Evolutionary conservation across 1,140 invertebrate species (phyloP), one percentile per base, ranked within the genome.

Genomic region (Camponotus floridanus): DNA sequence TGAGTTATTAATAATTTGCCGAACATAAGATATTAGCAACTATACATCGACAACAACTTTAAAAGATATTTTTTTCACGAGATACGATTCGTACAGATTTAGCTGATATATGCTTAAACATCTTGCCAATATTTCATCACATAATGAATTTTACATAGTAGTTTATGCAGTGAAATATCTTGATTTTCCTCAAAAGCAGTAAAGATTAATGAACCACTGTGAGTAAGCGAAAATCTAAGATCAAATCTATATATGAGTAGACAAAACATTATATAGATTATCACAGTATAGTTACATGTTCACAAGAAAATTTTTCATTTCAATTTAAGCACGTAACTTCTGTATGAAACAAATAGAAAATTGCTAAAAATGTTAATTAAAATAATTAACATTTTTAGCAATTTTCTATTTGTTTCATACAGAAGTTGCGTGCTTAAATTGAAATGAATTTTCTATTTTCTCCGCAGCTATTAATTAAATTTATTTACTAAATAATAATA

Each of bases 141-240:
- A 33, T 2, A 4, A 0, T 51, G 31, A 65, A 78, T 42, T 78
- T 78, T 64, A 48, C 11, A 65, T 9, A 26, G 1, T 21, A 13
- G 9, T 6, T 78, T 31, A 31, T 18, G 65, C 36, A 11, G 13
- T 31, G 18, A 64, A 42, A 62, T 62, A 39, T 2, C 15, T 36
- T 65, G 11, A 78, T 78, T 33, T 78, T 21, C 3, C 15, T 36
- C 1, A 5, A 57, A 39, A n/a, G 57, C 21, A 74, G n/a, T 18
- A 51, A 18, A 57, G 33, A 74, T 33, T 73, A 73, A 59, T 39
- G 62, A 74, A 57, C 33, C n/a, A n/a, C 21, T 39, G 21, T 15
- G 31, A 76, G 21, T 3, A 21, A 45, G 4, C 13, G 15, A 74
- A 21, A 74, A 74, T 26, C 11, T 74, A 39, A 74, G 21, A 8